A percentile compares a stretch with the other conserved stretches of the same genome.
Conservation (phyloP, 2,888 invertebrate genomes). For the Acheta domesticus region DNA sequence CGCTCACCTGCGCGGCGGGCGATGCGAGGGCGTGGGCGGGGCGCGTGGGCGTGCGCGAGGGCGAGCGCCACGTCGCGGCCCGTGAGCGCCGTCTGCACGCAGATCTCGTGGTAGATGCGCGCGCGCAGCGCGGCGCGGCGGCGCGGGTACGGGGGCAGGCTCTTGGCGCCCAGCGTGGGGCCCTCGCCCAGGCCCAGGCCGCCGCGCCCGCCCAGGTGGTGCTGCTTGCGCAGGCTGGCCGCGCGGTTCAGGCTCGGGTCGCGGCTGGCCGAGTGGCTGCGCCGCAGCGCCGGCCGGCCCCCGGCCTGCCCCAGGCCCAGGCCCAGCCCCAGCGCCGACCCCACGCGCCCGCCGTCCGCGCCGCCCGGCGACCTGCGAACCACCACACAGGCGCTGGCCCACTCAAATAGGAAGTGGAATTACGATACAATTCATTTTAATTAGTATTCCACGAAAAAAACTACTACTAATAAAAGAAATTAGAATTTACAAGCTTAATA, state of each 20-base stretch:
- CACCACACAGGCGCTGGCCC: too few relatives aligned
- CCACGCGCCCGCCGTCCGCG: neutral
- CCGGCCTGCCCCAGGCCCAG: neutral
- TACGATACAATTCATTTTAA: too few relatives aligned
- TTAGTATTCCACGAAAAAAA: too few relatives aligned
- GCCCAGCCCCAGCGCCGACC: neutral
- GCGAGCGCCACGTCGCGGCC: constrained; percentile 69
- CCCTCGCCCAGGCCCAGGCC: neutral
- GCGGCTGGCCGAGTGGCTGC: constrained; percentile 37
- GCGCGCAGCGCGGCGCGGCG: constrained; percentile 51
- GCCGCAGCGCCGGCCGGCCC: constrained; percentile 18
- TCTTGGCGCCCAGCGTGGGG: neutral
- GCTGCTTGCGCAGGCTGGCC: constrained; percentile 40
- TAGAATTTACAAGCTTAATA: too few relatives aligned
- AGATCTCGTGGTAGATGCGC: constrained; percentile 76
- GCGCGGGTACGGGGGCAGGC: constrained; percentile 48
- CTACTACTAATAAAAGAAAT: too few relatives aligned
- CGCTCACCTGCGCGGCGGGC: neutral
- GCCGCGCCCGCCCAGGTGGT: neutral
- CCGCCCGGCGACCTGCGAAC: neutral
- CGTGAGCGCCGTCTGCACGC: constrained; percentile 72
- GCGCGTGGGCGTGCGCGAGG: constrained; percentile 52
- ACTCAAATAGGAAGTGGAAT: too few relatives aligned
- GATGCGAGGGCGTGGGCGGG: constrained; percentile 41
- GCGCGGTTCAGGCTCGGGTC: constrained; percentile 43